Base-by-base conservation (phyloP, 1,140 invertebrate genomes). In the Papilio polyxenes region DNA sequence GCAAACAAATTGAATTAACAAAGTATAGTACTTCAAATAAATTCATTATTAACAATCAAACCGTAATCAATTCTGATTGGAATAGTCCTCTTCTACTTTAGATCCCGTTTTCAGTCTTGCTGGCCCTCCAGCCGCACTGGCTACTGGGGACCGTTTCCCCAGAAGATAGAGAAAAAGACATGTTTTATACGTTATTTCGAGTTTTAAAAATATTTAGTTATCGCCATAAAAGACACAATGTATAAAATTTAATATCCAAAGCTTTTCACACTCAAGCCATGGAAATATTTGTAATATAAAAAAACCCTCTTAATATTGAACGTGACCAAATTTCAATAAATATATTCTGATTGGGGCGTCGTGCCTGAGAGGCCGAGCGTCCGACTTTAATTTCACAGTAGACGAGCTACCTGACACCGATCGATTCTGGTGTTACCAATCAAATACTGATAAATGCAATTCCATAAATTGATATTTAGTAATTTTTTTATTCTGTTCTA, bases 221-320 rank as follows among this genome's bases (percentile, higher is more conserved):
- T 44, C 40, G 3, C 3, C 2, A 53, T 17, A 53, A 53, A 13
- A 3, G 51, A 53, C 51, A 10, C 11, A 65, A 37, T 11, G 37
- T 31, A 37, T 69, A 15, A 31, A 69, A 69, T 69, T 11, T 69
- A 69, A 69, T 10, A 23, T 20, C 59, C 9, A 59, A 37, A 69
- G 23, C 65, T 37, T 69, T 69, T 69, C 23, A 69, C 23, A 69
- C 65, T 15, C 15, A 69, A 37, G 31, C 31, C 37, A 69, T 69
- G 10, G 11, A 69, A 15, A 69, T 69, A 69, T 69, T 69, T 69
- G 65, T 37, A 15, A 13, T 69, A 69, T 31, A 65, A 69, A 65
- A 31, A 69, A 69, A 31, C 65, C 65, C 65, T 69, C 65, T 69
- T 69, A 69, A 69, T 69, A 69, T 69, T 69, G 65, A 69, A 69